phyloP scores from a whole-genome alignment of 35 echinoderm and acorn worm species.

The Holothuria glaberrima region DNA sequence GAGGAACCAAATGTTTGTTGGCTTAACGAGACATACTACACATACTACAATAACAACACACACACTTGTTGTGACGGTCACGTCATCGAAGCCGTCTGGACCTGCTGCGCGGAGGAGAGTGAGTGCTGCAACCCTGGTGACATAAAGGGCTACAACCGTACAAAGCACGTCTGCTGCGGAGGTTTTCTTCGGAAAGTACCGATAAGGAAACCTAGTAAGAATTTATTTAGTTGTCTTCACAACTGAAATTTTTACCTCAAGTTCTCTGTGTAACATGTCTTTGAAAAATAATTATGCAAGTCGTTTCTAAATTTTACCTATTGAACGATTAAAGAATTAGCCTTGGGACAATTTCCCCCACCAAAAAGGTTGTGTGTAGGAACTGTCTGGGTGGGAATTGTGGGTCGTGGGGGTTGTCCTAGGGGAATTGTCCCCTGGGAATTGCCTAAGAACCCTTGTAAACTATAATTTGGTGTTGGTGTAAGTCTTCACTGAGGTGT shows the following conservation, averaged over 20 bases:
- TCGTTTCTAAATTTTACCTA: no score
- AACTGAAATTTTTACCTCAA: neutral
- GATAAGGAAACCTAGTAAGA: neutral
- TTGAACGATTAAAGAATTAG: no score
- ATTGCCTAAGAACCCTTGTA: neutral
- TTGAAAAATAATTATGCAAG: neutral
- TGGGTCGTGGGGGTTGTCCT: no score
- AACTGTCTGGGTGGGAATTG: no score
- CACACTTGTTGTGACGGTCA: slow-evolving; percentile 19
- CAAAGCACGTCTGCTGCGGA: neutral
- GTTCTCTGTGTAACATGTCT: neutral
- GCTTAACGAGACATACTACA: neutral
- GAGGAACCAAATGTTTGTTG: neutral
- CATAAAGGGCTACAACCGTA: slow-evolving; percentile 9
- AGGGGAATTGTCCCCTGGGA: no score
- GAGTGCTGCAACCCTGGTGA: neutral
- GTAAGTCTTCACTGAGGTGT: neutral
- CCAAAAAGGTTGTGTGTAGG: no score
- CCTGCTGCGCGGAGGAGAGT: neutral
- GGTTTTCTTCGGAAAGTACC: neutral
- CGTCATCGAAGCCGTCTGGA: neutral
- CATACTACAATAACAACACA: neutral
- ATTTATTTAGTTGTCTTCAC: neutral
- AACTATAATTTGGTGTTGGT: neutral
- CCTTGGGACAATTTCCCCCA: no score